These are phyloP conservation scores for Chymomyza caudatula DNA, from an alignment of 2,888 invertebrate species.

Conservation along the genomic window DNA sequence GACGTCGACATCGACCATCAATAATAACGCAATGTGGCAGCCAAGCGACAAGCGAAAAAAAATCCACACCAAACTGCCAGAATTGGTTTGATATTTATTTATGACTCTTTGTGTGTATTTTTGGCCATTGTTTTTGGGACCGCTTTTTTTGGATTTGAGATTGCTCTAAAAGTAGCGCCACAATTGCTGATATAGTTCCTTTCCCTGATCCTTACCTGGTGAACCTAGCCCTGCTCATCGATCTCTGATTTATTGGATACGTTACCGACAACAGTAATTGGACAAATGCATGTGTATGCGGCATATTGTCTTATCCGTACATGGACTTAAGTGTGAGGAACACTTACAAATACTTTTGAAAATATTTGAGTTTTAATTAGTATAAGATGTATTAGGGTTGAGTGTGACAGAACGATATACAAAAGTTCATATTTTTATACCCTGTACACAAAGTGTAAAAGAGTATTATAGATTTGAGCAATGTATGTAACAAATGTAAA, in stretches of 20 bases:
- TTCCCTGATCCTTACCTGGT: not conserved
- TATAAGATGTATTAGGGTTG: too few species aligned
- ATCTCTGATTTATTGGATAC: not conserved
- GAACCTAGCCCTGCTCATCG: not conserved
- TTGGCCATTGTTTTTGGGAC: slow-evolving; percentile 31
- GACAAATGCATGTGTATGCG: not conserved
- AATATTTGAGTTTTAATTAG: too few species aligned
- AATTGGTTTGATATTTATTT: slow-evolving; percentile 70
- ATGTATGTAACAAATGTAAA: too few species aligned
- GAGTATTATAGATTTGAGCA: too few species aligned
- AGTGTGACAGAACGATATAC: too few species aligned
- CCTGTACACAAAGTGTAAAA: too few species aligned
- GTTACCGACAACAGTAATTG: not conserved
- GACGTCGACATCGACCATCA: slow-evolving; percentile 44
- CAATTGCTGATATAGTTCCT: slow-evolving; percentile 6
- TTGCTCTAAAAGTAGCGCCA: not conserved
- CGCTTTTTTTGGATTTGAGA: not conserved
- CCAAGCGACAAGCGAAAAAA: slow-evolving; percentile 2
- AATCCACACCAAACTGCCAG: slow-evolving; percentile 48
- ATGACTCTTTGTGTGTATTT: slow-evolving; percentile 55
- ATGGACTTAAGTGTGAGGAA: too few species aligned
- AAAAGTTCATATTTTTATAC: too few species aligned
- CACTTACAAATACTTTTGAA: too few species aligned
- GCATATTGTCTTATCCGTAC: not conserved
- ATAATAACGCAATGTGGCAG: slow-evolving; percentile 67